Evolutionary conservation across 2,113 vertebrate genomes (phyloP).

Genomic region (Sialia sialis): DNA sequence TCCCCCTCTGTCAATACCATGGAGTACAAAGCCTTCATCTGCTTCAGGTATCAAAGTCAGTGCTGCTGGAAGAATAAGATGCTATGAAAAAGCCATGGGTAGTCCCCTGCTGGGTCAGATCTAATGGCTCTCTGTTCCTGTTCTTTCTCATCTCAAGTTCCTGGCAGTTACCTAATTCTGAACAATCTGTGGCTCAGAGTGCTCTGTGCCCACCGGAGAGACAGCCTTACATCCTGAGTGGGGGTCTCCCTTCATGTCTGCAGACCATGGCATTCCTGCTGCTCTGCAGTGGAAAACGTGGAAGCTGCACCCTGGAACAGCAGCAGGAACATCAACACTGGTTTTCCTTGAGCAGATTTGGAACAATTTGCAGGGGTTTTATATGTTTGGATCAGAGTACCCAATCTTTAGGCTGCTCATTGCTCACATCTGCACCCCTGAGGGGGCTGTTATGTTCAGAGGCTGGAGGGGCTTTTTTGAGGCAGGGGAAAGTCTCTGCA

Average conservation of each 20-base stretch:
- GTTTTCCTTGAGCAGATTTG: not conserved
- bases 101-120: not conserved
- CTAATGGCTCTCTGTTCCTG: not conserved
- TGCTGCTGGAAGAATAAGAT: not conserved
- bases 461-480: not conserved
- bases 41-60: not conserved
- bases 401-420: rapidly evolving
- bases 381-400: not conserved
- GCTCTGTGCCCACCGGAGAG: not conserved
- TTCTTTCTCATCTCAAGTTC: slow-evolving; percentile 2
- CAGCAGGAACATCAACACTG: rapidly evolving
- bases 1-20: rapidly evolving
- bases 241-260: not conserved
- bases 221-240: not conserved
- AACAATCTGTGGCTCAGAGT: not conserved
- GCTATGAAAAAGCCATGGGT: not conserved
- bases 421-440: not conserved
- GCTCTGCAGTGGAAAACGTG: not conserved
- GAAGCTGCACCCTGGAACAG: not conserved
- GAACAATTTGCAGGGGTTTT: not conserved
- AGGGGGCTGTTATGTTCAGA: not conserved
- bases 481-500: not conserved
- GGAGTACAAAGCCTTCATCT: not conserved
- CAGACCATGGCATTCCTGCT: not conserved
- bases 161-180: not conserved